phyloP scores from a whole-genome alignment of 2,888 invertebrate genomes.

The Rhingia rostrata region DNA sequence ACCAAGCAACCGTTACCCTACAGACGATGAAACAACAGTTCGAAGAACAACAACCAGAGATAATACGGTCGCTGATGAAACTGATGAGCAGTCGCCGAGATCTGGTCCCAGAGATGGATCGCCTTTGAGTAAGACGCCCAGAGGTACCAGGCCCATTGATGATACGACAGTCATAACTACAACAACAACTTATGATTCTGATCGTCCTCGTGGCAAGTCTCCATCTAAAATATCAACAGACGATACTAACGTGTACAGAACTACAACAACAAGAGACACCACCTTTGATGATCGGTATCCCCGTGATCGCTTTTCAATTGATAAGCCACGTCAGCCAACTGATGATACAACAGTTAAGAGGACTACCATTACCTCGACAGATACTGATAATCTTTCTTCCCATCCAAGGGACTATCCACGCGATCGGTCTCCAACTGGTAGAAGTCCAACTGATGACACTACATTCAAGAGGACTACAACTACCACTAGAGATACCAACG shows the following conservation, averaged over 20 bases:
- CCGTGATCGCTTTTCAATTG: background rate
- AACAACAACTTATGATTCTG: background rate
- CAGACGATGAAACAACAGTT: conserved; percentile 10
- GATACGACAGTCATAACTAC: background rate
- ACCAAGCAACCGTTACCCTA: background rate
- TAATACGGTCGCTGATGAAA: conserved; percentile 4
- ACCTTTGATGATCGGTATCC: conserved; percentile 20
- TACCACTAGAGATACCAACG: background rate
- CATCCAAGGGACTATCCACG: no score
- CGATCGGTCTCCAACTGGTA: conserved; percentile 5
- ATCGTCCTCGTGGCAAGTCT: conserved; percentile 27
- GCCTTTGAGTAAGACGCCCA: conserved; percentile 10
- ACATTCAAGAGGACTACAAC: background rate
- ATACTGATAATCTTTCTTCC: no score
- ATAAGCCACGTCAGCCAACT: conserved; percentile 22
- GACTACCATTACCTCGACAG: no score
- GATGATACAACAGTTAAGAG: background rate
- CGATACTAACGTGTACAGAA: conserved; percentile 9
- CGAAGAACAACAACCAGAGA: conserved; percentile 17
- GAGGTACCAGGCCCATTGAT: conserved; percentile 1
- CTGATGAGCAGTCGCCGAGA: conserved; percentile 1
- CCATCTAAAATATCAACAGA: conserved; percentile 27
- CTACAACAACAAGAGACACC: conserved; percentile 14
- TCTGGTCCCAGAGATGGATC: conserved; percentile 20
- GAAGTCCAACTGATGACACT: background rate